phyloP scores from a whole-genome alignment of 2,797 vertebrate genomes.

The Vireo griseus region DNA sequence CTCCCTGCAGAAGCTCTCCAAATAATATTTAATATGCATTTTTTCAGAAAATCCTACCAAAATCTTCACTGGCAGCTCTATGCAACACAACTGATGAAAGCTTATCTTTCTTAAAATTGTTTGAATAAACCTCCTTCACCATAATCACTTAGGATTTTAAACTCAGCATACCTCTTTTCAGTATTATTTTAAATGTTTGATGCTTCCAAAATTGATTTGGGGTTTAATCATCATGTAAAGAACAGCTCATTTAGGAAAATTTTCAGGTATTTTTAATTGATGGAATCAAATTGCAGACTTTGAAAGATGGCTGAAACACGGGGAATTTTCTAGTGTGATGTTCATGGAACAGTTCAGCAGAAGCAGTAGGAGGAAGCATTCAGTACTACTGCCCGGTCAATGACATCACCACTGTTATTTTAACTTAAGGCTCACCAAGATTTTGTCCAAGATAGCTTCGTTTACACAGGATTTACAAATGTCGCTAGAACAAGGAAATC shows the following conservation, averaged over 20 bases:
- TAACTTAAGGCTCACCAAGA: neutral
- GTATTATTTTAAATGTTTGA: neutral
- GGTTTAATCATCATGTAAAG: neutral
- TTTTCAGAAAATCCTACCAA: neutral
- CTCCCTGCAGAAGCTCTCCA: neutral
- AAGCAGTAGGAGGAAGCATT: neutral
- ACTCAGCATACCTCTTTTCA: neutral
- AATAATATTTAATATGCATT: neutral
- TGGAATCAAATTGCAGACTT: neutral
- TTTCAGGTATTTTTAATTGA: neutral
- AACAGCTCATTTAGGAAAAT: neutral
- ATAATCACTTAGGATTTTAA: neutral
- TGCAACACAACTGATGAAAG: neutral
- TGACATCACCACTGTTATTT: neutral
- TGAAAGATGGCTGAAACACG: neutral
- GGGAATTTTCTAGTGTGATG: neutral
- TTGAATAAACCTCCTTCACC: neutral
- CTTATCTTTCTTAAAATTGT: neutral
- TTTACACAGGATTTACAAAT: neutral
- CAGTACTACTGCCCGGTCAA: accelerated
- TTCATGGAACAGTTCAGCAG: neutral
- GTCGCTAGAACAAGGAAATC: neutral
- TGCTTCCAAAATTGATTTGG: neutral
- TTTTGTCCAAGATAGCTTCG: neutral
- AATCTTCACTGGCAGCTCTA: neutral